Percentiles rank a stretch among this genome's conserved stretches.
Evolutionary conservation across 1,140 invertebrate genomes (phyloP).

Genomic region (Papilio dardanus): DNA sequence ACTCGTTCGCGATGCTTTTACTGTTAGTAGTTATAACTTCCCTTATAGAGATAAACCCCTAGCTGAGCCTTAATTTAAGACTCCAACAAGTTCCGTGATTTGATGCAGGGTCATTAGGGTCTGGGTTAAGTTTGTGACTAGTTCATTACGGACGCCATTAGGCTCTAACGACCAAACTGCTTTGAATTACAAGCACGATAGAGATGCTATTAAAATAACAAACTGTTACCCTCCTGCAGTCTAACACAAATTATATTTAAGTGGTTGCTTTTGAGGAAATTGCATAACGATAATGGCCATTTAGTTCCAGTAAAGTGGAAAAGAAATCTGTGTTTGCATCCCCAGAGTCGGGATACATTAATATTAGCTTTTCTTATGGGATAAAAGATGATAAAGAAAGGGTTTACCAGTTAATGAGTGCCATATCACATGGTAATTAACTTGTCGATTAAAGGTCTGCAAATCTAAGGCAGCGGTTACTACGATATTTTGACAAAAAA

Average conservation of each 20-base stretch:
- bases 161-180: conserved; percentile 14
- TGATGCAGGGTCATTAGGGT: conserved; percentile 3
- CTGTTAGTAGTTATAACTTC: not conserved
- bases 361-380: too few species aligned
- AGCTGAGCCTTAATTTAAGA: not conserved
- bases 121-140: conserved; percentile 1
- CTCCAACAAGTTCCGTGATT: not conserved
- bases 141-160: conserved; percentile 13
- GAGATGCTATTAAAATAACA: conserved; percentile 22
- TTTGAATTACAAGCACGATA: conserved; percentile 19
- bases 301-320: not conserved
- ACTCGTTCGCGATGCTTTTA: not conserved
- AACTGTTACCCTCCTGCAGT: conserved; percentile 4
- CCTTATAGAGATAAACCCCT: not conserved
- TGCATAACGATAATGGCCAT: not conserved
- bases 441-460: too few species aligned
- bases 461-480: too few species aligned
- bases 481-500: too few species aligned
- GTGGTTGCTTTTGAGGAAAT: not conserved
- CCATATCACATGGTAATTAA: too few species aligned
- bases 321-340: not conserved
- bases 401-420: too few species aligned
- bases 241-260: conserved; percentile 8
- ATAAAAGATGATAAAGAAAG: not conserved
- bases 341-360: too few species aligned